These are phyloP conservation scores for Galago senegalensis DNA, from an alignment of 2,797 vertebrate species.

Conservation along the genomic window DNA sequence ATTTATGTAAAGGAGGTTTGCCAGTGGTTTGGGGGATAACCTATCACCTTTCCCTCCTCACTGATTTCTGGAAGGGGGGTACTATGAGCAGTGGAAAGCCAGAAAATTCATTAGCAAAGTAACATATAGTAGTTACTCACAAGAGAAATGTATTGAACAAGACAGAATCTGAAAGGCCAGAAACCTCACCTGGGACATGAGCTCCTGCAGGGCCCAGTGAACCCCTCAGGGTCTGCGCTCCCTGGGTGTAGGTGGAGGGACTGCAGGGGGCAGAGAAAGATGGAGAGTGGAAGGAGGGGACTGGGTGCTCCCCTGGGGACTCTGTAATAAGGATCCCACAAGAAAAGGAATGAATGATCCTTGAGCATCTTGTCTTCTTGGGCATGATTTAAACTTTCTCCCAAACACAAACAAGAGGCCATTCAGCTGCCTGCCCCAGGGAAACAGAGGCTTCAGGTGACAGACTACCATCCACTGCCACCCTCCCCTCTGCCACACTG, in stretches of 20 bases:
- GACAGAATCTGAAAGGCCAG: not conserved
- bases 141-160: not conserved
- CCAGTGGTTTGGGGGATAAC: not conserved
- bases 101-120: not conserved
- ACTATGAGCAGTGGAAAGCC: not conserved
- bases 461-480: not conserved
- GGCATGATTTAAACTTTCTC: not conserved
- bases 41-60: not conserved
- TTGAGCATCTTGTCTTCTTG: not conserved
- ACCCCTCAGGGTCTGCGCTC: not conserved
- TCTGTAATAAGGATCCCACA: not conserved
- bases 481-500: not conserved
- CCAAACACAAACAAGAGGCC: not conserved
- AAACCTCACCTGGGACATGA: not conserved
- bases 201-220: not conserved
- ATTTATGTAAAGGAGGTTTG: not conserved
- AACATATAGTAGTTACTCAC: not conserved
- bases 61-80: not conserved
- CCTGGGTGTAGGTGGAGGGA: not conserved
- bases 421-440: not conserved
- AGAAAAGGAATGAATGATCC: not conserved
- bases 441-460: not conserved
- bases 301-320: not conserved
- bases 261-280: too few species aligned
- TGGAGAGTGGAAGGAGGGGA: not conserved